Evolutionary conservation across 1,140 invertebrate genomes (phyloP).

Genomic region (Geopemphigus sp.): DNA sequence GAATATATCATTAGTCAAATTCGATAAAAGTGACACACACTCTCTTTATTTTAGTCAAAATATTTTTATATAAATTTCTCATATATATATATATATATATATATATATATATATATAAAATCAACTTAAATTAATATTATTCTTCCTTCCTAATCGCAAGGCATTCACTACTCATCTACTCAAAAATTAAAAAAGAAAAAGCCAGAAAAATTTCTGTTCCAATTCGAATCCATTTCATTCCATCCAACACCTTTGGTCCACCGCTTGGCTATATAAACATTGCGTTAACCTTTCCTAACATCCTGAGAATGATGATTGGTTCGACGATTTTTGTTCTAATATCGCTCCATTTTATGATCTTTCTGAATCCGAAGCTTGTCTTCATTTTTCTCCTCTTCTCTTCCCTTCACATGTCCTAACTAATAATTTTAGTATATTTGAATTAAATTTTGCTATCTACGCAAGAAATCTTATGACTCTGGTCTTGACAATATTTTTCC

Average conservation of each 20-base stretch:
- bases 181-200: too few relatives aligned
- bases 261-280: not conserved
- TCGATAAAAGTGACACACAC: too few relatives aligned
- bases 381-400: rapidly evolving
- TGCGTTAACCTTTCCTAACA: not conserved
- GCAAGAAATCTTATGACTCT: not conserved
- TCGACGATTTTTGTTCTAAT: not conserved
- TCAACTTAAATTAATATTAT: too few relatives aligned
- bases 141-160: too few relatives aligned
- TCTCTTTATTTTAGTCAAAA: too few relatives aligned
- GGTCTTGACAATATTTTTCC: not conserved
- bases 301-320: not conserved
- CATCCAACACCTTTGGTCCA: not conserved
- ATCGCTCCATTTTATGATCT: not conserved
- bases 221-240: not conserved
- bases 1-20: too few relatives aligned
- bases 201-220: not conserved
- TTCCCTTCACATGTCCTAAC: not conserved
- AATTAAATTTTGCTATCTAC: not conserved
- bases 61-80: too few relatives aligned
- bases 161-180: too few relatives aligned
- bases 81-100: too few relatives aligned
- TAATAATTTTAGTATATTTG: not conserved
- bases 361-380: not conserved
- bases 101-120: too few relatives aligned